Base-by-base conservation (phyloP, 37 sponge, comb jelly and placozoan genomes). In the Hormiphora californensis region DNA sequence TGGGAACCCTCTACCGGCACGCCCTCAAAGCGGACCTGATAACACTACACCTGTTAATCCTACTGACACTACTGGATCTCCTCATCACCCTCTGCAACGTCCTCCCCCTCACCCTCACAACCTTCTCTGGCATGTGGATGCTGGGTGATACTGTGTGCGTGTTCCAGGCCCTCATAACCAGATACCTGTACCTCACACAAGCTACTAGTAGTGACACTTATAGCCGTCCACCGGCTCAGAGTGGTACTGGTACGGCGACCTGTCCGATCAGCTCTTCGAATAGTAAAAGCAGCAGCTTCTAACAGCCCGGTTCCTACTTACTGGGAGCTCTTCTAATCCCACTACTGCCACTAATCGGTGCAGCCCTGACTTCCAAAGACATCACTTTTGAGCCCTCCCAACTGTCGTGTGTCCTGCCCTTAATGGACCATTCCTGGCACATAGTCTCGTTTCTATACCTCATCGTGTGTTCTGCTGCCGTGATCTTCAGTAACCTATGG, bases 11-110 rank as follows among this genome's bases (percentile, higher is more conserved):
- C 30, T 28, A 12, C n/a, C 61, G 23, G 3, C 61, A 30, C n/a
- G 61, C 61, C 61, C 61, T 57, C n/a, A 57, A 57, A 15, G n/a
- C 61, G n/a, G 61, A 57, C 61, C 30, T 30, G 27, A 57, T 30
- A 57, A 57, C 61, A 5, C n/a, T 57, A 23, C 61, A 28, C 61
- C 61, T 57, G 3, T 30, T 57, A 30, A 30, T 28, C 5, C 5
- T 30, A 5, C 61, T 57, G 17, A 57, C 61, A 5, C 30, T 57
- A 57, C 23, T 57, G 61, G 61, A 57, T 15, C n/a, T 57, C n/a
- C 9, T 57, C 30, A 57, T 57, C n/a, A 57, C 61, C 27, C 23
- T 57, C 4, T 23, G 30, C 3, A 57, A 57, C 61, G 30, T 57
- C 17, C 30, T 57, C 5, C 61, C 61, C 4, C 30, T 57, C n/a